Base-by-base conservation (phyloP, 2,113 vertebrate species). In the Caretta caretta region DNA sequence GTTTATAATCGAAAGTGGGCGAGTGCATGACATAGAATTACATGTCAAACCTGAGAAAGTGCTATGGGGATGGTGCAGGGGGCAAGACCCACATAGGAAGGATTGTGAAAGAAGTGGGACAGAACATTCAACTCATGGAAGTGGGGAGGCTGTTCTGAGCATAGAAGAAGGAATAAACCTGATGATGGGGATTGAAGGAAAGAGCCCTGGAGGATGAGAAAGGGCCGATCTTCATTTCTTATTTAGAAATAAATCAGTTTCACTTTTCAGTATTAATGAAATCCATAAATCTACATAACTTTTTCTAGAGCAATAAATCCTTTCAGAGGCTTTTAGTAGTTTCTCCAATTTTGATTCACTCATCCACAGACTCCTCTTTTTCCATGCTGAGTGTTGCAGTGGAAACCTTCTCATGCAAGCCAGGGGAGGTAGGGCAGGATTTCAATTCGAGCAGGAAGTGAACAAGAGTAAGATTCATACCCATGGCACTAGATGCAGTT, bases 261-360 rank as follows among this genome's bases (percentile, higher is more conserved):
- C 2, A 93, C 89, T 89, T 89, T 91, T 80, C 86, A 90, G 78
- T 42, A 79, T 88, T 93, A 57, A 91, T 9, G 5, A 46, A 90
- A 79, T 86, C 53, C 14, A 84, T 83, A 94, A 84, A 19, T 50
- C 80, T 72, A 75, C 90, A 53, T 84, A 94, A 95, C 80, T 87
- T 94, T 88, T 96, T 95, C 93, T 95, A 94, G 90, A 88, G 93
- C 50, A 93, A 83, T 88, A 94, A 94, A 94, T 89, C 48, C 87
- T 38, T 35, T 14, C 57, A 27, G 1, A 27, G 51, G 88, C 76
- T 81, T 92, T 92, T 35, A 3, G 87, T 53, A 49, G 12, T 53
- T 86, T 42, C 90, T 91, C 76, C n/a, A 54, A 3, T 49, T 94
- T 81, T 85, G 50, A n/a, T 83, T 86, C 16, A 22, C n/a, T 35